Percentiles rank a stretch among this genome's conserved stretches.
These are phyloP conservation scores for Mactromeris polynyma DNA, from an alignment of 2,888 invertebrate species.

Conservation along the genomic window DNA sequence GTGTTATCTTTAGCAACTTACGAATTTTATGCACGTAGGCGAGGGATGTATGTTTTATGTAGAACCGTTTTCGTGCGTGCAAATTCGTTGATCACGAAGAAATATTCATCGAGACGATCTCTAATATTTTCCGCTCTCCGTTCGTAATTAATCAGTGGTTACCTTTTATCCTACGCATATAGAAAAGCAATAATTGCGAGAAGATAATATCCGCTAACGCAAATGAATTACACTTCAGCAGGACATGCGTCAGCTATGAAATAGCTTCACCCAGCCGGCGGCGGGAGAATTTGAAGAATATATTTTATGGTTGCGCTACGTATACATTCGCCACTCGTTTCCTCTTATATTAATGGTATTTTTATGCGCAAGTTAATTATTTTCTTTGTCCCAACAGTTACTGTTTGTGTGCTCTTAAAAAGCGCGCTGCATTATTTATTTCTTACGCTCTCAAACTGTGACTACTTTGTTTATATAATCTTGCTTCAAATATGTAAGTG, in stretches of 20 bases:
- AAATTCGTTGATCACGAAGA: conserved; percentile 3
- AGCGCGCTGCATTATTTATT: conserved; percentile 7
- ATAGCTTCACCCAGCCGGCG: conserved; percentile 6
- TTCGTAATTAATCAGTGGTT: conserved; percentile 13
- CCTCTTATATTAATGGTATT: conserved; percentile 18
- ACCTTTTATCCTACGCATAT: conserved; percentile 25
- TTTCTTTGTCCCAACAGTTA: neutral
- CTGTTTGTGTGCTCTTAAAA: neutral
- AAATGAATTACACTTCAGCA: conserved; percentile 31
- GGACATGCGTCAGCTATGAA: conserved; percentile 17
- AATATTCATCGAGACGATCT: neutral
- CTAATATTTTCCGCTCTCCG: conserved; percentile 23
- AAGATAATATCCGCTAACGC: conserved; percentile 31
- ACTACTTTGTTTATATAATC: neutral
- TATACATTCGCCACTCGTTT: neutral
- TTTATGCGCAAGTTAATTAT: conserved; percentile 19
- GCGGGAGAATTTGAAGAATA: neutral
- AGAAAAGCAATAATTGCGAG: conserved; percentile 28
- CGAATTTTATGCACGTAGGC: neutral
- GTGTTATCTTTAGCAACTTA: neutral
- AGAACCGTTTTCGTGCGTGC: conserved; percentile 12
- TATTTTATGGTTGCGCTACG: neutral
- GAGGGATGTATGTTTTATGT: neutral
- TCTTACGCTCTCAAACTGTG: neutral
- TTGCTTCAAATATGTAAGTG: neutral